Percentiles rank a stretch among this genome's conserved stretches.
Evolutionary conservation across 2,888 invertebrate genomes (phyloP).

Genomic region (Hypolimnas misippus): DNA sequence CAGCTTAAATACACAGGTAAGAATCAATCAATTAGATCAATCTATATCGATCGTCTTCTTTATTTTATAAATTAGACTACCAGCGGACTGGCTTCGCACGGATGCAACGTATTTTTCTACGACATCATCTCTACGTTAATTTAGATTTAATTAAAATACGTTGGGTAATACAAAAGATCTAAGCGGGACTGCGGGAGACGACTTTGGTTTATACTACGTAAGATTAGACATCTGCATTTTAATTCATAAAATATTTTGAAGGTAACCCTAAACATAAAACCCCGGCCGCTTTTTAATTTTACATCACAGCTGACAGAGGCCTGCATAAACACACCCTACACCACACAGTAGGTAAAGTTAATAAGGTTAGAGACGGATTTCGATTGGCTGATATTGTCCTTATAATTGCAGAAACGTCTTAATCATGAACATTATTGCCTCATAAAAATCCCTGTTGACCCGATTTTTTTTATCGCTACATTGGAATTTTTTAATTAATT

Average conservation of each 20-base stretch:
- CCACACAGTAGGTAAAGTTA: conserved; percentile 28
- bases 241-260: not conserved
- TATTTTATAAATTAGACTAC: too few species aligned
- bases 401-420: conserved; percentile 37
- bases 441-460: conserved; percentile 24
- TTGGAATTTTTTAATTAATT: conserved; percentile 31
- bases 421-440: conserved; percentile 38
- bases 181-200: too few species aligned
- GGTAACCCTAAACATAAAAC: conserved; percentile 56
- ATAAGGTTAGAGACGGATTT: conserved; percentile 29
- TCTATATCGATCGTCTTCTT: too few species aligned
- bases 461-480: conserved; percentile 14
- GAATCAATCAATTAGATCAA: too few species aligned
- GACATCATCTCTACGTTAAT: too few species aligned
- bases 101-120: too few species aligned
- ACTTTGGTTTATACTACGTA: too few species aligned
- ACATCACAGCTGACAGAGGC: conserved; percentile 74
- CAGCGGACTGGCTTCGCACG: too few species aligned
- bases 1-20: too few species aligned
- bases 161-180: too few species aligned
- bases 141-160: too few species aligned
- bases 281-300: conserved; percentile 76
- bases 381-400: conserved; percentile 28
- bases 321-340: conserved; percentile 74
- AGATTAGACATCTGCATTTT: too few species aligned